phyloP scores from a whole-genome alignment of 2,113 vertebrate species.

The Buteo buteo region DNA sequence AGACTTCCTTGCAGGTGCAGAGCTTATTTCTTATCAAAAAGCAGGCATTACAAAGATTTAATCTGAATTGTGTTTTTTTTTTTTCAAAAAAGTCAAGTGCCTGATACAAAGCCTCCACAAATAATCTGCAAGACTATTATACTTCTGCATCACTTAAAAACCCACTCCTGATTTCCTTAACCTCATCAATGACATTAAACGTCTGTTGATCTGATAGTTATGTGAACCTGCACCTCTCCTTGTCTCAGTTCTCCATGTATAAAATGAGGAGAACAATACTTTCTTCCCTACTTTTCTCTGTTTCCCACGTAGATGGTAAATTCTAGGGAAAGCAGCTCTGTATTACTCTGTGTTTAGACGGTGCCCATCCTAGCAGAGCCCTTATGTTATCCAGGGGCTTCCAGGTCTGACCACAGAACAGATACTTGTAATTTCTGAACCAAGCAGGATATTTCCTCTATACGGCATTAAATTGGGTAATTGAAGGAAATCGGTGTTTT shows the following conservation, averaged over 20 bases:
- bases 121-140: not conserved
- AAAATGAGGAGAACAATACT: not conserved
- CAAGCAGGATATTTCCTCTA: not conserved
- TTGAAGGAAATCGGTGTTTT: not conserved
- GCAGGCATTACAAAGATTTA: not conserved
- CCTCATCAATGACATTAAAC: not conserved
- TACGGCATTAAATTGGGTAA: not conserved
- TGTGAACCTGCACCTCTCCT: not conserved
- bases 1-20: not conserved
- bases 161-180: not conserved
- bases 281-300: fast-evolving
- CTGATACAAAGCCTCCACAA: not conserved
- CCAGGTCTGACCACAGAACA: not conserved
- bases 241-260: not conserved
- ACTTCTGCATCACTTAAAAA: not conserved
- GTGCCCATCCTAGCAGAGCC: not conserved
- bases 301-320: not conserved
- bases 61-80: not conserved
- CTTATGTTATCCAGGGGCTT: not conserved
- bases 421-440: not conserved
- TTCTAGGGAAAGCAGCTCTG: not conserved
- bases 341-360: not conserved
- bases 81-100: not conserved
- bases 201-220: not conserved
- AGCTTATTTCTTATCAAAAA: not conserved